These are phyloP conservation scores for Oreochromis tanganicae DNA, from an alignment of 2,113 vertebrate species.

Conservation along the genomic window DNA sequence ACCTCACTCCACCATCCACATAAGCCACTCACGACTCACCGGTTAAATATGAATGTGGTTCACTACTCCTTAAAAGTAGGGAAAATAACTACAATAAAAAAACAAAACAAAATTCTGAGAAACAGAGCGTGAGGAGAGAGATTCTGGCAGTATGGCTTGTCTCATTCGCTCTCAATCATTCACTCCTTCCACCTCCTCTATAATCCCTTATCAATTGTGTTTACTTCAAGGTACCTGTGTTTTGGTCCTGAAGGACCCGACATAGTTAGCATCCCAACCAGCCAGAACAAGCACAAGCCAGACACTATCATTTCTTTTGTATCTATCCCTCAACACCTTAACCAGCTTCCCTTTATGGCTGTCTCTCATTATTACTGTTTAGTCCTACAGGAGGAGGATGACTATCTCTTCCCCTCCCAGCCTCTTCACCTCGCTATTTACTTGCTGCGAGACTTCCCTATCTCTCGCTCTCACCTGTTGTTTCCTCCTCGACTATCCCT, in stretches of 20 bases:
- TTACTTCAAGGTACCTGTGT: slow-evolving; percentile 5
- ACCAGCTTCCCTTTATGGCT: background rate
- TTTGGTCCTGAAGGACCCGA: slow-evolving; percentile 13
- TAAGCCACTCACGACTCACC: background rate
- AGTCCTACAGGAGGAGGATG: slow-evolving; percentile 14
- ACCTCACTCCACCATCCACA: background rate
- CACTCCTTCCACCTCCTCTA: background rate
- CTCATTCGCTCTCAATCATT: background rate
- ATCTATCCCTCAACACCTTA: slow-evolving; percentile 6
- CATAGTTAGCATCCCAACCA: slow-evolving; percentile 6
- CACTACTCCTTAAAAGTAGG: background rate
- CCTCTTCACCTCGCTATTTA: slow-evolving; percentile 8
- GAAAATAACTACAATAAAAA: background rate
- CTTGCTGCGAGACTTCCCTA: slow-evolving; percentile 17
- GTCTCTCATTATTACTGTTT: slow-evolving; percentile 24
- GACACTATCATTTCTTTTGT: background rate
- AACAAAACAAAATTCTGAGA: background rate
- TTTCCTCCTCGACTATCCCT: background rate
- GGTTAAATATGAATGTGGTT: background rate
- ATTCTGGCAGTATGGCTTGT: background rate
- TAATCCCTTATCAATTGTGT: slow-evolving; percentile 15
- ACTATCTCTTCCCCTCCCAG: background rate
- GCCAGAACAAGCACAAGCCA: background rate
- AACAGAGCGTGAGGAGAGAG: background rate
- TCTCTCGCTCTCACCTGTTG: background rate